A percentile compares a stretch with the other conserved stretches of the same genome.
Conservation (phyloP, 2,797 vertebrate genomes). For the Loris lydekkerianus region DNA sequence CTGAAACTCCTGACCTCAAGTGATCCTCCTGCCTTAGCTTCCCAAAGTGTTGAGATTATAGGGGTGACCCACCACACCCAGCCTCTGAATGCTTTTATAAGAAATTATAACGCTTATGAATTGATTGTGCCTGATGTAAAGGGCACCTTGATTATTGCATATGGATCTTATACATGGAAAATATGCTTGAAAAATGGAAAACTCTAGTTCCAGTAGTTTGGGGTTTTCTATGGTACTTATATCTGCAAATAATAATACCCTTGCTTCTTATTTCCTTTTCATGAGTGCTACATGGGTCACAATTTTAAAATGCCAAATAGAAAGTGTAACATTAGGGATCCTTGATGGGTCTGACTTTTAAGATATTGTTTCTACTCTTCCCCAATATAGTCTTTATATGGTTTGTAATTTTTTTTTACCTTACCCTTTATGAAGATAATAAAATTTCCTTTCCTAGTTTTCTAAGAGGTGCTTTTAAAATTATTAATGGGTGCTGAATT, state of each 20-base stretch:
- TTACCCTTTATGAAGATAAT: not conserved
- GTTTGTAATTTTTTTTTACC: not conserved
- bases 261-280: not conserved
- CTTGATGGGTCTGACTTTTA: slow-evolving; percentile 6
- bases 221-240: not conserved
- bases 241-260: not conserved
- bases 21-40: not conserved
- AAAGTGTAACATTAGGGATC: not conserved
- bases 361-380: not conserved
- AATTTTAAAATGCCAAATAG: not conserved
- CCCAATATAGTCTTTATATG: not conserved
- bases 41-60: not conserved
- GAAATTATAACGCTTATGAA: not conserved
- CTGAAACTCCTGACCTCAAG: not conserved
- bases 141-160: not conserved
- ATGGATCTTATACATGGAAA: not conserved
- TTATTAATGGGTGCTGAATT: not conserved
- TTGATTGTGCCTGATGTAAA: not conserved
- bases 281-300: not conserved
- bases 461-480: not conserved
- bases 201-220: not conserved
- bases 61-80: not conserved
- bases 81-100: not conserved
- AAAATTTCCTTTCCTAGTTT: not conserved
- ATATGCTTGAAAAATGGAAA: not conserved